Conservation (phyloP, 2,797 vertebrate genomes). For the Galagoides demidoff region DNA sequence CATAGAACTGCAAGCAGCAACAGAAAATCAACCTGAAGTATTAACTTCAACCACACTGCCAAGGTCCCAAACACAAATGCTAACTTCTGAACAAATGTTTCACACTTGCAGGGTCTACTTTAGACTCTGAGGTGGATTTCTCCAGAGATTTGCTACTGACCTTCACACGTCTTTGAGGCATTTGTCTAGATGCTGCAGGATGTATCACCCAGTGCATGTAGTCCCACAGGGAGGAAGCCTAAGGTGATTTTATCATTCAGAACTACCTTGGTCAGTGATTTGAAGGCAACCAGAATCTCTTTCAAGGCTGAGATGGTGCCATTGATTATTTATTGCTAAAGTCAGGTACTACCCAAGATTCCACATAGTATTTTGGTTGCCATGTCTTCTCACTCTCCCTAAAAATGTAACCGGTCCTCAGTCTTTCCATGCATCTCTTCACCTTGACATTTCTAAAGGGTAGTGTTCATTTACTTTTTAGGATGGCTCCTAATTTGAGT, state of each 20-base stretch:
- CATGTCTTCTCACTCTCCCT: background rate
- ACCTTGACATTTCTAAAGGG: background rate
- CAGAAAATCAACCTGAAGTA: background rate
- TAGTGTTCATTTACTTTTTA: background rate
- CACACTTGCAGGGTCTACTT: background rate
- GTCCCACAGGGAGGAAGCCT: background rate
- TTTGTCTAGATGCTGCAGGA: background rate
- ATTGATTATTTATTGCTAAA: background rate
- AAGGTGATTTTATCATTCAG: background rate
- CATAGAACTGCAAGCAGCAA: background rate
- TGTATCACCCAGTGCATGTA: background rate
- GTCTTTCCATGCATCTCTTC: background rate
- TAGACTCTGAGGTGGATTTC: background rate
- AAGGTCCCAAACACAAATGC: background rate
- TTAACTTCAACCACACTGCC: accelerated
- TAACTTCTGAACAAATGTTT: background rate
- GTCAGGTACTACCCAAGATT: background rate
- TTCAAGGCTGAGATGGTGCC: background rate
- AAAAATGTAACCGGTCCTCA: background rate
- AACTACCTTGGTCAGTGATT: background rate
- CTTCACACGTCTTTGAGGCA: background rate
- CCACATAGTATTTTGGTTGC: background rate
- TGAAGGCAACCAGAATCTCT: background rate
- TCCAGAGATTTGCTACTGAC: background rate
- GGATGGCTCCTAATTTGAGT: background rate